These are phyloP conservation scores for Diadema setosum DNA, from an alignment of 35 echinoderm and acorn worm species.

Conservation along the genomic window DNA sequence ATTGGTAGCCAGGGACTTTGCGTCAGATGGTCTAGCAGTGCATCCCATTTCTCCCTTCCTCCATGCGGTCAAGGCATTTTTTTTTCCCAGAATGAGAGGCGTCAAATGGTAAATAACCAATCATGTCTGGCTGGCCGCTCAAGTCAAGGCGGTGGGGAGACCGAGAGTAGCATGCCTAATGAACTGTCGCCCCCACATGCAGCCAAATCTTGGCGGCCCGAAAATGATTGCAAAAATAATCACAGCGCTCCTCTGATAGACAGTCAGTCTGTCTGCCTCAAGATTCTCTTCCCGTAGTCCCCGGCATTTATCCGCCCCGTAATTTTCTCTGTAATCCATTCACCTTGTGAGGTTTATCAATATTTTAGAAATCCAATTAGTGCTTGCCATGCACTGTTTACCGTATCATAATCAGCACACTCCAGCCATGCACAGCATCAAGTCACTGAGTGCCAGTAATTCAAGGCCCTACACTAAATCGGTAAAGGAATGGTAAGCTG, in stretches of 20 bases:
- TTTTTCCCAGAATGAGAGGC: background rate
- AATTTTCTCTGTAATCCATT: background rate
- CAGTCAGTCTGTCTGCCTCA: no score
- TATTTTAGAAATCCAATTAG: background rate
- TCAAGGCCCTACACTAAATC: no score
- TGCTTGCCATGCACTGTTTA: background rate
- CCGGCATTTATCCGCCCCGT: background rate
- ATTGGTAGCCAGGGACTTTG: no score
- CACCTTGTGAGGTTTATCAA: background rate
- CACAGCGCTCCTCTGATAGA: no score
- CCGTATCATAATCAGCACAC: background rate
- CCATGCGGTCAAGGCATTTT: background rate
- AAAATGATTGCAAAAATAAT: background rate
- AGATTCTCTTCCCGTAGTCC: no score
- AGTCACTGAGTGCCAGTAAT: no score
- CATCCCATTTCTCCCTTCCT: background rate
- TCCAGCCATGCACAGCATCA: no score
- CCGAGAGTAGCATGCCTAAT: background rate
- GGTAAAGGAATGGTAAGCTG: no score
- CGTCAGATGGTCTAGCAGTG: no score
- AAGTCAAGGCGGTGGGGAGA: background rate
- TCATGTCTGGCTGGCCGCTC: background rate
- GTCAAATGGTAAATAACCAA: background rate
- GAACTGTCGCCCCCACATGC: background rate
- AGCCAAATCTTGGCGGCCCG: background rate